Conservation (phyloP, 2,888 invertebrate genomes). For the Apantesis nais region DNA sequence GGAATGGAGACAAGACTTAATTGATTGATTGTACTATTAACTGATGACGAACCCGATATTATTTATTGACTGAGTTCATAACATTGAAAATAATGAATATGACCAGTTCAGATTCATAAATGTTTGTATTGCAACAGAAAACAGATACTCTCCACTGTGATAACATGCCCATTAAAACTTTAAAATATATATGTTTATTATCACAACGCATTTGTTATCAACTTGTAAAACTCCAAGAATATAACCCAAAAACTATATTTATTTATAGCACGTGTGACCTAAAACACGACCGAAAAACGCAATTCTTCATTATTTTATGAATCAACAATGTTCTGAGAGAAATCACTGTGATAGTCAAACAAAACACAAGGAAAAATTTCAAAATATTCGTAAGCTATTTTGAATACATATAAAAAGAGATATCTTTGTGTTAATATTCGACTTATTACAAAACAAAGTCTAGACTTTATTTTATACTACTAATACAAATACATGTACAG, state of each 20-base stretch:
- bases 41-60: neutral
- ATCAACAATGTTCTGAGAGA: conserved; percentile 27
- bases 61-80: neutral
- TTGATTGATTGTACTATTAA: neutral
- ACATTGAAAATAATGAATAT: neutral
- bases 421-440: neutral
- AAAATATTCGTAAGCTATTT: conserved; percentile 14
- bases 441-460: neutral
- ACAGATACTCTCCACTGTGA: neutral
- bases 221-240: neutral
- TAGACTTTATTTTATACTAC: too few relatives aligned
- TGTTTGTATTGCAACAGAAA: neutral
- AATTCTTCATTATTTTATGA: conserved; percentile 32
- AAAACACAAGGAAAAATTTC: conserved; percentile 34
- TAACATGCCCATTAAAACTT: neutral
- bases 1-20: neutral
- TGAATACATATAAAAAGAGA: conserved; percentile 19
- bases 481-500: too few relatives aligned
- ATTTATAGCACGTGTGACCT: conserved; percentile 20
- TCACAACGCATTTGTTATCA: neutral
- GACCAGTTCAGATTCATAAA: neutral
- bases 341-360: conserved; percentile 14
- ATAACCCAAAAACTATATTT: neutral
- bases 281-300: conserved; percentile 26
- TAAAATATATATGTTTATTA: neutral